Base-by-base conservation (phyloP, 2,888 invertebrate species). In the Ischnus inquisitorius region DNA sequence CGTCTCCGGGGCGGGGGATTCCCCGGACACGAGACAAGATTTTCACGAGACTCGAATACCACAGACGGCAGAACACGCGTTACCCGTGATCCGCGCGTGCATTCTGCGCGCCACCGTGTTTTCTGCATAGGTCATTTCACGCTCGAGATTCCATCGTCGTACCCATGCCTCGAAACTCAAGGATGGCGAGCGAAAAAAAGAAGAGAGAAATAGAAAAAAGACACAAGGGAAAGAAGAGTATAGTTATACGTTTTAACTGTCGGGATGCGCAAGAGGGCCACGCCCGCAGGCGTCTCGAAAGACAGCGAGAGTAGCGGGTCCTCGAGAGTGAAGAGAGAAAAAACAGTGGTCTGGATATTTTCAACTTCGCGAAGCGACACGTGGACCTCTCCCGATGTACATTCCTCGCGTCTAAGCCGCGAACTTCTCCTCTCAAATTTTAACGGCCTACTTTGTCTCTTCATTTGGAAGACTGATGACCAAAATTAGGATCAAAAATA, bases 121-220 rank as follows among this genome's bases (percentile, higher is more conserved):
- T 81, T 78, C 69, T 22, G 84, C 81, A 76, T 76, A 76, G 84
- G 81, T 82, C 84, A 82, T 84, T 84, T 84, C 78, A 84, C 84
- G 84, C 84, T 79, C 79, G 84, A 79, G 69, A 84, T 78, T 75
- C 75, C 81, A 71, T 81, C 62, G 22, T 46, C 62, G 51, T 14
- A 28, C 28, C 12, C 51, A 22, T 51, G 28, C 60, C 6, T 28
- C 72, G 51, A 41, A 64, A 64, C 39, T 43, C 51, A 51, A 57
- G 65, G 71, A 67, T 54, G 34, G 79, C 19, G 51, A 72, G 22
- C 6, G 43, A 54, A 75, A 54, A 34, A 48, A 77, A 46, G 10
- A 34, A 57, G 25, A 34, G 19, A 14, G 28, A 57, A n/a, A 75
- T 54, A 62, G 51, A 19, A 19, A 34, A 51, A 8, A 60, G 22